Base-by-base conservation (phyloP, 2,888 invertebrate genomes). In the Temnothorax unifasciatus region DNA sequence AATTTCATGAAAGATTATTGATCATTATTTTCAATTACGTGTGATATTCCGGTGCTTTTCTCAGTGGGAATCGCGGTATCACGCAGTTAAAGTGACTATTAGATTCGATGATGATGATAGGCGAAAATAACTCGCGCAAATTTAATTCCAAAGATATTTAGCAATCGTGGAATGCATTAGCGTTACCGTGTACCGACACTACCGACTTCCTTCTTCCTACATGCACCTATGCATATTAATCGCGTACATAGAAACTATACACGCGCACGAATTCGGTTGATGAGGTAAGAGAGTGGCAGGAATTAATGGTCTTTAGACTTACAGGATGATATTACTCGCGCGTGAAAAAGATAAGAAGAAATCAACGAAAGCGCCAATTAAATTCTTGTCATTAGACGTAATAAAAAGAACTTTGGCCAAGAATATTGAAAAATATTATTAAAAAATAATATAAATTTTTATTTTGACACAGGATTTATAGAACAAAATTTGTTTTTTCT, bases 141-240 rank as follows among this genome's bases (percentile, higher is more conserved):
- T 38, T 71, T 71, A 79, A 81, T 81, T 59, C 21, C 25, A 81
- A 34, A 73, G 59, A 81, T 73, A 81, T 73, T 73, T 73, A 61
- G 47, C 47, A 8, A 81, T 59, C 57, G 57, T 21, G 59, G 25
- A 59, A 47, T 71, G 25, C 73, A 81, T 81, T 50, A 73, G 47
- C 34, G 47, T 73, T 84, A 82, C 57, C 47, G 59, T 52, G 64
- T 54, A 38, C 34, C 25, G 64, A 83, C 79, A 61, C 71, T 54
- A 38, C 34, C 25, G 64, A 83, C 79, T 71, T 81, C 73, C 73
- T 71, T 38, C 73, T 81, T 81, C 79, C 59, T 71, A 47, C 25
- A 79, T 79, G 57, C 21, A 59, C 21, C 47, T 71, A 59, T 71
- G 73, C 59, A 71, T 44, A 44, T 71, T 71, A 81, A 71, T 81